Conservation (phyloP, 2,888 invertebrate genomes). For the Pherbina coryleti region DNA sequence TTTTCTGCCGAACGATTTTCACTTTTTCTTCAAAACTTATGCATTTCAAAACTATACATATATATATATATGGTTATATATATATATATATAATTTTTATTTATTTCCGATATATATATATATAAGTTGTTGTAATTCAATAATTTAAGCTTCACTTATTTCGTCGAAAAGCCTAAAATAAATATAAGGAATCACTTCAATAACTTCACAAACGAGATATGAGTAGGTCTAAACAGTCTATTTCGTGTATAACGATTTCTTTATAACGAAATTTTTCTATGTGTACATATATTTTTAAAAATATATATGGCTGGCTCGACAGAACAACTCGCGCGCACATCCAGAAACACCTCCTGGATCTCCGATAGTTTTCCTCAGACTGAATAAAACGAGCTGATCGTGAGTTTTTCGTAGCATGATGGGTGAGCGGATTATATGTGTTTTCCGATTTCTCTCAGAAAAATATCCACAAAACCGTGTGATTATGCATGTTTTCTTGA, state of each 20-base stretch:
- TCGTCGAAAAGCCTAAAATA: not conserved
- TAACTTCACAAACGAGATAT: too few relatives aligned
- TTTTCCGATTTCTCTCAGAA: conserved; percentile 9
- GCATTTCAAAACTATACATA: conserved; percentile 40
- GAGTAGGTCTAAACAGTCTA: not conserved
- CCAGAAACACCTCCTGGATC: conserved; percentile 68
- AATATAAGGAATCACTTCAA: not conserved
- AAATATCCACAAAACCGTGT: not conserved
- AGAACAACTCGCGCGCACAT: conserved; percentile 57
- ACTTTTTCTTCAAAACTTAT: conserved; percentile 40
- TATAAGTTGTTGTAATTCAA: conserved; percentile 19
- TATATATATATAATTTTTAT: too few relatives aligned
- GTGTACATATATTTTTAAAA: conserved; percentile 34
- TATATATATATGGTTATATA: conserved; percentile 38
- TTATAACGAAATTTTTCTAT: not conserved
- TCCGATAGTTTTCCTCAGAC: conserved; percentile 69
- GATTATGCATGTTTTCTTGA: not conserved
- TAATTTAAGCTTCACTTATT: conserved; percentile 10
- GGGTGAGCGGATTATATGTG: not conserved
- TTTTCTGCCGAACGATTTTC: conserved; percentile 24
- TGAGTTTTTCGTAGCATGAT: not conserved
- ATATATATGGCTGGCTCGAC: conserved; percentile 45
- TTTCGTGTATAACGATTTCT: not conserved
- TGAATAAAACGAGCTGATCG: conserved; percentile 49
- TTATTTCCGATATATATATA: conserved; percentile 40